phyloP scores from a whole-genome alignment of 30 jellyfish, hydroid and myxozoan genomes.

The Turritopsis dohrnii region DNA sequence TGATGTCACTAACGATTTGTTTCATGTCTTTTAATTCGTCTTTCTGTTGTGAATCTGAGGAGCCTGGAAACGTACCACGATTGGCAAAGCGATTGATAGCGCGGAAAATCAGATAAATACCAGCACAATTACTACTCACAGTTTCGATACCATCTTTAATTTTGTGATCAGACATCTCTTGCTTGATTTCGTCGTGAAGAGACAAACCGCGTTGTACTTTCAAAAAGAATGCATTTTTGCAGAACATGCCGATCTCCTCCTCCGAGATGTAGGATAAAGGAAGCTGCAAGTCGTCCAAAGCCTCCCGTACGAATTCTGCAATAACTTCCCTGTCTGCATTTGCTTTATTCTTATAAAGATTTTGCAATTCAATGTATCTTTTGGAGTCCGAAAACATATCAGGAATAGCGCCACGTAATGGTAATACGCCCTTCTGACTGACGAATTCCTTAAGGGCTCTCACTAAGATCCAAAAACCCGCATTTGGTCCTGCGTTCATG shows the following conservation, averaged over 20 bases:
- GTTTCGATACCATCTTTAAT: constrained; percentile 11
- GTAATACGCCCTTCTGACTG: constrained; percentile 45
- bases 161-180: background rate
- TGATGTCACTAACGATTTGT: background rate
- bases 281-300: constrained; percentile 17
- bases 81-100: background rate
- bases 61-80: background rate
- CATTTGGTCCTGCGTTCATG: constrained; percentile 46
- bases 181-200: constrained; percentile 21
- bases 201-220: constrained; percentile 21
- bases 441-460: constrained; percentile 67
- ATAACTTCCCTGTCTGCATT: constrained; percentile 2
- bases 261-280: constrained; percentile 4
- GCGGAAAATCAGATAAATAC: constrained; percentile 21
- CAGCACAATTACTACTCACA: background rate
- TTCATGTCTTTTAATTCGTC: background rate
- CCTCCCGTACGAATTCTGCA: constrained; percentile 18
- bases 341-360: constrained; percentile 42
- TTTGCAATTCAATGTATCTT: constrained; percentile 68
- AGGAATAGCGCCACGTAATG: constrained; percentile 83
- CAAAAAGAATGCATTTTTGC: constrained; percentile 26
- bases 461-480: constrained; percentile 69
- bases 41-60: background rate
- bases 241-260: constrained; percentile 23
- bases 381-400: constrained; percentile 90